A percentile compares a stretch with the other conserved stretches of the same genome.
phyloP scores from a whole-genome alignment of 2,888 invertebrate genomes.

The Heteromyza rotundicornis region DNA sequence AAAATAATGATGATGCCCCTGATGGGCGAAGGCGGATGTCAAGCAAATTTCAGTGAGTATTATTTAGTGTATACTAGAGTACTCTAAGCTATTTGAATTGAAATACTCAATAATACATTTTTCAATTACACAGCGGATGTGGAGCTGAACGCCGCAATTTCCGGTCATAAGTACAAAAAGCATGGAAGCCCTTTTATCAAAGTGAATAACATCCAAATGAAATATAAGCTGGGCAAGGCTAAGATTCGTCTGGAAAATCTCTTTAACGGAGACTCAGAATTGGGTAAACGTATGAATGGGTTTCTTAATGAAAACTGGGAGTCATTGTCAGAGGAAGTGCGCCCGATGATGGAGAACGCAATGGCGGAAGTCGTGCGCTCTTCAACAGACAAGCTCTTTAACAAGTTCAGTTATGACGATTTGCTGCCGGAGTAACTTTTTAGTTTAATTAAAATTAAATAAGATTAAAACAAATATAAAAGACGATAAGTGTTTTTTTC shows the following conservation, averaged over 20 bases:
- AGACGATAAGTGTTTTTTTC: no score
- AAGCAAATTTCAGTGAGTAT: constrained; percentile 73
- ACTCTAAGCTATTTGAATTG: no score
- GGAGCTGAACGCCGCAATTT: constrained; percentile 68
- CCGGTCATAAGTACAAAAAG: constrained; percentile 66
- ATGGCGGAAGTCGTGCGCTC: constrained; percentile 67
- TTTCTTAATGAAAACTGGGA: constrained; percentile 83
- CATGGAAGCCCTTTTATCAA: constrained; percentile 66
- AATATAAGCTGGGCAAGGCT: constrained; percentile 72
- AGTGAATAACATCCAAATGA: constrained; percentile 70
- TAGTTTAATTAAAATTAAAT: not conserved
- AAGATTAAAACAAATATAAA: no score
- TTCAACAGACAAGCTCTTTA: constrained; percentile 68
- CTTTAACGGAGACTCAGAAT: constrained; percentile 73
- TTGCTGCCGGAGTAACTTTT: constrained; percentile 62
- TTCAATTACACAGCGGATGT: constrained; percentile 74
- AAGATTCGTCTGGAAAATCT: constrained; percentile 73
- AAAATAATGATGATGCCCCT: constrained; percentile 78
- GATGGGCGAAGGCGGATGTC: constrained; percentile 70
- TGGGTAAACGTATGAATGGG: constrained; percentile 75
- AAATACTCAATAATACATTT: not conserved
- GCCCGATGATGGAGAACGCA: constrained; percentile 72
- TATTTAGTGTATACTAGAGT: not conserved
- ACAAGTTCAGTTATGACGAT: constrained; percentile 67
- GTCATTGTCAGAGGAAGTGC: constrained; percentile 72